Base-by-base conservation (phyloP, 2,888 invertebrate species). In the Mythimna impura region DNA sequence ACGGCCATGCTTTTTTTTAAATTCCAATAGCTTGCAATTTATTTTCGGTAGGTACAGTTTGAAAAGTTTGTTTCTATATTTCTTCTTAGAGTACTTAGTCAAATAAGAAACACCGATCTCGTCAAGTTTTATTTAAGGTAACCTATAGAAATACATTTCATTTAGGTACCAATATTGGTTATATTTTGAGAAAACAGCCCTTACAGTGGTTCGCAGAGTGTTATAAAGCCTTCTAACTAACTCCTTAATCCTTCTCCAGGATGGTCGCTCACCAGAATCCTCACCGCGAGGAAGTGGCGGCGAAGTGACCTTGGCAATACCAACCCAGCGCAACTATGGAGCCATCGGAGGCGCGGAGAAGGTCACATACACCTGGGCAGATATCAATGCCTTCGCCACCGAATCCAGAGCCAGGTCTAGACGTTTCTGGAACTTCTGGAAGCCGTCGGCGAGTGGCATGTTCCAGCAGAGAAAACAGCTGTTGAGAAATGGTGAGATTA, bases 351-450 rank as follows among this genome's bases (percentile, higher is more conserved):
- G 92, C 3, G 83, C 89, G 4, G 96, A 96, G 85, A 95, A 95
- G 83, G 97, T 98, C 75, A 97, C 97, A 0, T 98, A 98, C 93
- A 97, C 98, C 7, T 98, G 98, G 98, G 97, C 97, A 64, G 97
- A 98, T 80, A 95, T 98, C 81, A 98, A 98, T 91, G 98, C 98
- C 0, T 98, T 97, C 87, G 97, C 97, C 14, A 97, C 97, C 17
- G 97, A 97, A 73, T 96, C 97, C 80, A 94, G 95, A 70, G 91
- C 89, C 83, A 95, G 94, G 86, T 95, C 90, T 81, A 92, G 87
- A 88, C 93, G 89, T 69, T 93, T 90, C 90, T 96, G 92, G 96
- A 96, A 93, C 90, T 96, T 90, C 87, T 96, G 88, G 96, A 96
- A 88, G 88, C 84, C 89, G 0, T 94, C 94, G 0, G 85, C 87